Conservation (phyloP, 1,140 invertebrate genomes). For the Subanguina moxae region DNA sequence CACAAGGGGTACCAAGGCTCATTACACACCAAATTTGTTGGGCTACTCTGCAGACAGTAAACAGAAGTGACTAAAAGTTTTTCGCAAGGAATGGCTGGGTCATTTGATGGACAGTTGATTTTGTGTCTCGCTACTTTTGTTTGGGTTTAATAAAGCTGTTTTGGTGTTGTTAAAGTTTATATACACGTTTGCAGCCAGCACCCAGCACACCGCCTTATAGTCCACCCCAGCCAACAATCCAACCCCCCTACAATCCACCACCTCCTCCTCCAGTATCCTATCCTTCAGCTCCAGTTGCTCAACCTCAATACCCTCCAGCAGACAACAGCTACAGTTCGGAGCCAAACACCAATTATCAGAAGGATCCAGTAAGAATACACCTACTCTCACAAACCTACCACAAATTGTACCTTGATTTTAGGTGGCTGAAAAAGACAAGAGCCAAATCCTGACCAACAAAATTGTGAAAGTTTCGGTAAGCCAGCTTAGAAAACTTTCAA, state of each 20-base stretch:
- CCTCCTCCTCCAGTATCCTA: background rate
- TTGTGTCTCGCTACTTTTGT: background rate
- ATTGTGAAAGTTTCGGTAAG: background rate
- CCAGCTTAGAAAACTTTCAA: conserved; percentile 3
- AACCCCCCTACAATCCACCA: background rate
- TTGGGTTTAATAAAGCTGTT: background rate
- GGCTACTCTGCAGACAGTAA: no score
- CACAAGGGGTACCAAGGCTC: no score
- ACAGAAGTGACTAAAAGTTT: no score
- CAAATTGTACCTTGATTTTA: background rate
- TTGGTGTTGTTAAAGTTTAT: background rate
- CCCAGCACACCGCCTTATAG: background rate
- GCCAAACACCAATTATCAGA: background rate
- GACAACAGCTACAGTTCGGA: conserved; percentile 1
- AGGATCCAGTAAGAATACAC: background rate
- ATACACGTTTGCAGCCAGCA: background rate
- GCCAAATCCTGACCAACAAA: conserved; percentile 5
- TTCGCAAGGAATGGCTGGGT: background rate
- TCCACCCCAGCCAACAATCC: background rate
- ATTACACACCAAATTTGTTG: no score
- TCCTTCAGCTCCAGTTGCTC: conserved; percentile 7
- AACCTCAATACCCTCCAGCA: conserved; percentile 15
- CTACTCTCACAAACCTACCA: background rate
- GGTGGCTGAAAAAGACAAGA: background rate
- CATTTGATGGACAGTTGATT: background rate